These are phyloP conservation scores for Tetramorium alpestre DNA, from an alignment of 1,140 invertebrate genomes.

Conservation along the genomic window DNA sequence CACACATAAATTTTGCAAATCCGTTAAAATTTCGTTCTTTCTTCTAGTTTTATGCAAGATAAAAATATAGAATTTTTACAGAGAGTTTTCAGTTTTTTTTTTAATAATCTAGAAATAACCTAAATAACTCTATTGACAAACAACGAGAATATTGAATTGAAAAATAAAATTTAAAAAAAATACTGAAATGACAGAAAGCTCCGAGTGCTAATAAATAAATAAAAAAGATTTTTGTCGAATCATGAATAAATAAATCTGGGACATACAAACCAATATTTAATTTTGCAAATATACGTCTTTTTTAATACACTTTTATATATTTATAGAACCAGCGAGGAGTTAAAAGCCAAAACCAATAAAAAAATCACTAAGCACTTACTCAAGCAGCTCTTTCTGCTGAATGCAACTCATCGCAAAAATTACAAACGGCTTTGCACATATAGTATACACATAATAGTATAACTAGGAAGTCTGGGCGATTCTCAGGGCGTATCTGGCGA, in stretches of 20 bases:
- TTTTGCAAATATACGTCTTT: background rate
- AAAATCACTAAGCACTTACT: background rate
- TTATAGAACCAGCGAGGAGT: background rate
- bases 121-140: background rate
- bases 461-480: constrained; percentile 23
- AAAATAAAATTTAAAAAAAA: background rate
- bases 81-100: background rate
- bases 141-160: background rate
- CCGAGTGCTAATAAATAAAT: background rate
- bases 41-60: background rate
- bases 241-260: background rate
- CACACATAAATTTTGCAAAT: background rate
- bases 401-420: background rate
- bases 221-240: background rate
- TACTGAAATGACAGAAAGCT: background rate
- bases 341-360: background rate
- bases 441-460: background rate
- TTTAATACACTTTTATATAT: background rate
- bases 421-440: background rate
- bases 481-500: background rate
- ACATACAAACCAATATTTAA: background rate
- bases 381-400: background rate
- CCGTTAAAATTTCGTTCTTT: background rate
- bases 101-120: background rate
- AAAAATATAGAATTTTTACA: background rate